Evolutionary conservation across 2,797 vertebrate species (phyloP), one percentile per base, ranked within the genome.

Genomic region (Toxotes lorentzi): DNA sequence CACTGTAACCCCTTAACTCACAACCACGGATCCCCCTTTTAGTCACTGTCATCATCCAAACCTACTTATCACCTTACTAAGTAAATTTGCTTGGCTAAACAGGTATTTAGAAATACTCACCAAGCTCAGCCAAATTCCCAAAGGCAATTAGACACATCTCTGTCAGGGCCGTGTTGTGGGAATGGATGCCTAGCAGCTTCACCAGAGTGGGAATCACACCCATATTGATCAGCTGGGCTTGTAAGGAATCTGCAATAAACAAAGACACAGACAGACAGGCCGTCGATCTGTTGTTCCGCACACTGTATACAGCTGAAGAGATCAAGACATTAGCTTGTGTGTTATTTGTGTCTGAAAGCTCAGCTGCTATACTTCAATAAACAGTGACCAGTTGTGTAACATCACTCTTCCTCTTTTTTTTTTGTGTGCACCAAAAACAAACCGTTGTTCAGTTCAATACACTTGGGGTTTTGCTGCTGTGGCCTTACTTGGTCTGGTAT

Each of bases 91-190:
- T 10, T 8, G n/a, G 19, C 10, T 47, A 3, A 35, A 73, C 24
- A 34, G 34, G 4, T 0, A 41, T 3, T 48, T 5, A 41, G 40
- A 47, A 10, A 16, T 17, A 90, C 94, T 96, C 94, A 99, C 97
- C 97, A 4, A 99, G 98, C 95, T 99, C 98, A 47, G 98, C 98
- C 91, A 99, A 92, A 90, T 99, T 99, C 51, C 98, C 98, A 78
- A 99, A 99, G 30, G 98, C 98, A 88, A 99, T 97, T 77, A 99
- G 97, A 94, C 98, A 99, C 98, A 99, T 99, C 93, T 99, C 98
- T 81, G 97, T 99, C 88, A 99, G 96, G 83, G 97, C 95, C 17
- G 95, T 94, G 92, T 99, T 98, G 82, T 99, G 96, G 79, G 96
- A 97, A 75, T 99, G 98, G 94, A 99, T 93, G 54, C 97, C 98